These are phyloP conservation scores for Drosophila vallismaia DNA, from an alignment of 2,888 invertebrate species.

Conservation along the genomic window DNA sequence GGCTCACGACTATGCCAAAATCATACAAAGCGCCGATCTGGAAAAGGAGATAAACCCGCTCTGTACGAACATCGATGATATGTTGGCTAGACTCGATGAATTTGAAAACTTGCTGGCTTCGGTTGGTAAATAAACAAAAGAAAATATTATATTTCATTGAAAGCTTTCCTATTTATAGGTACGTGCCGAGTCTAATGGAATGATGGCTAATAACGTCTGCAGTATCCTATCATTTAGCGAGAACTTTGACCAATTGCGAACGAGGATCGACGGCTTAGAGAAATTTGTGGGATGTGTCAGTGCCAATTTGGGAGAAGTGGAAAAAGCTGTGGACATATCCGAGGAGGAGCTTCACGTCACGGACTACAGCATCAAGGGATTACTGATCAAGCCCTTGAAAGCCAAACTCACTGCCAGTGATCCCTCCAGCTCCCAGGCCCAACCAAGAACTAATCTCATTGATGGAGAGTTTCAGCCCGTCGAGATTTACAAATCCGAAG, in stretches of 20 bases:
- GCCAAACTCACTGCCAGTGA: constrained; percentile 56
- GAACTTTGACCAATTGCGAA: constrained; percentile 85
- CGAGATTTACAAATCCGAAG: constrained; percentile 80
- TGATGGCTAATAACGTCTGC: constrained; percentile 84
- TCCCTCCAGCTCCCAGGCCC: constrained; percentile 12
- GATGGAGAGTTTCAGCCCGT: constrained; percentile 81
- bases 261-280: constrained; percentile 86
- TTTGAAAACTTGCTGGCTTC: constrained; percentile 86
- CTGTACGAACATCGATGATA: constrained; percentile 87
- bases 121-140: constrained; percentile 57
- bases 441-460: constrained; percentile 63
- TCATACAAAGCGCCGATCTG: constrained; percentile 85
- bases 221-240: constrained; percentile 85
- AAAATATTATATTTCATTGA: too few species aligned
- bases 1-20: constrained; percentile 85
- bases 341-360: constrained; percentile 86
- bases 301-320: constrained; percentile 85
- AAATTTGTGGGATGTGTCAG: constrained; percentile 85
- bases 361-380: constrained; percentile 86
- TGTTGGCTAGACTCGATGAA: constrained; percentile 88
- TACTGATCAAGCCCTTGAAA: constrained; percentile 86
- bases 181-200: constrained; percentile 79
- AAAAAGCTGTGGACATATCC: constrained; percentile 86
- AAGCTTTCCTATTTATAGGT: constrained; percentile 50
- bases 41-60: constrained; percentile 85